Evolutionary conservation across 37 sponge, comb jelly and placozoan genomes (phyloP).

Genomic region (Spongilla lacustris): DNA sequence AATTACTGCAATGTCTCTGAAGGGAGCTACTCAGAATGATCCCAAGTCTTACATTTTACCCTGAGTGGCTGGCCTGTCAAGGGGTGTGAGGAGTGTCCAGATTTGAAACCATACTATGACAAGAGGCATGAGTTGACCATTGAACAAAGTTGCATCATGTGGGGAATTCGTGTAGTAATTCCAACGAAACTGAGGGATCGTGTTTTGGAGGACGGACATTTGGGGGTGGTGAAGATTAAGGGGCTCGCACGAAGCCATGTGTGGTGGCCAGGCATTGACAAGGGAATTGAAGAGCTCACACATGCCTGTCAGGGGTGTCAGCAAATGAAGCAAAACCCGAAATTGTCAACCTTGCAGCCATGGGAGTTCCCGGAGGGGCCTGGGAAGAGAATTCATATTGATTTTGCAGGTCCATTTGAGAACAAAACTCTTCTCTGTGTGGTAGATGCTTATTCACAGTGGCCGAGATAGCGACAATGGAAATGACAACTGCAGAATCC

Average conservation of each 20-base stretch:
- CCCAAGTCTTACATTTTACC: constrained; percentile 31
- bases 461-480: constrained; percentile 31
- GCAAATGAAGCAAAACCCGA: neutral
- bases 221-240: constrained; percentile 31
- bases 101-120: constrained; percentile 6
- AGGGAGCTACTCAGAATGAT: constrained; percentile 22
- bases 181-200: neutral
- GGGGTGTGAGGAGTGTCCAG: neutral
- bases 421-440: constrained; percentile 2
- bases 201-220: constrained; percentile 8
- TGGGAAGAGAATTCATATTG: constrained; percentile 41
- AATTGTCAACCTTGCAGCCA: constrained; percentile 14
- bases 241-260: constrained; percentile 24
- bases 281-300: neutral
- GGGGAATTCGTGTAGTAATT: constrained; percentile 50
- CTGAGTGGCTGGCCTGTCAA: constrained; percentile 8
- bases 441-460: constrained; percentile 25
- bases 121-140: neutral
- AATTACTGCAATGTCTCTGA: neutral
- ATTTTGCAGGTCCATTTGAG: too few relatives aligned
- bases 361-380: constrained; percentile 10
- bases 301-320: constrained; percentile 7
- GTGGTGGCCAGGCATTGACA: constrained; percentile 46
- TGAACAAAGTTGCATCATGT: constrained; percentile 40
- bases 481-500: constrained; percentile 7